A percentile compares a stretch with the other conserved stretches of the same genome.
Conservation (phyloP, 2,113 vertebrate species). For the Crotophaga sulcirostris region DNA sequence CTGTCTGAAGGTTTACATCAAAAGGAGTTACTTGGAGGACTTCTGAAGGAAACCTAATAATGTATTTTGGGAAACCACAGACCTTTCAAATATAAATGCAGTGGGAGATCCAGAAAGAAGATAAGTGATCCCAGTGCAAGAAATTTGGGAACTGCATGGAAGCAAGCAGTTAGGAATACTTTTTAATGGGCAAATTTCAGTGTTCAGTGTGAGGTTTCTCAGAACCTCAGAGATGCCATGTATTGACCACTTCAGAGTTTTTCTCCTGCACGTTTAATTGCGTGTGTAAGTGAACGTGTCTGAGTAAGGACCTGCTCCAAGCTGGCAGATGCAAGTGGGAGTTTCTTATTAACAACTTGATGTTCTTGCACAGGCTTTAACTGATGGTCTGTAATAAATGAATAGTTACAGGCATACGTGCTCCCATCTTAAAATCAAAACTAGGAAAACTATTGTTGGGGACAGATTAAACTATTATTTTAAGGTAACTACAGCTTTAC, state of each 20-base stretch:
- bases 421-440: constrained; percentile 28
- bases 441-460: constrained; percentile 37
- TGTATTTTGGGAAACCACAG: constrained; percentile 8
- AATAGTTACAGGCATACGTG: constrained; percentile 7
- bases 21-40: neutral
- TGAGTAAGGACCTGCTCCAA: constrained; percentile 27
- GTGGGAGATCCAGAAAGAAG: neutral
- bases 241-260: neutral
- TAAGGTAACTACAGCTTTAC: constrained; percentile 52
- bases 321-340: constrained; percentile 46
- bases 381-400: constrained; percentile 32
- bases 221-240: neutral
- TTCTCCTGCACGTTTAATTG: neutral
- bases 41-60: neutral
- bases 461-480: constrained; percentile 61
- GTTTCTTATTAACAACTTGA: constrained; percentile 50
- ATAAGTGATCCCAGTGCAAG: neutral
- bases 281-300: neutral
- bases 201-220: neutral
- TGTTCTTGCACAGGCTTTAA: constrained; percentile 7
- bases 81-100: neutral
- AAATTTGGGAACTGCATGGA: neutral
- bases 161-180: neutral
- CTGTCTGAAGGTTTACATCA: neutral
- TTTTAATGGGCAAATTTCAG: neutral